Base-by-base conservation (phyloP, 2,888 invertebrate genomes). In the Agelastica alni region DNA sequence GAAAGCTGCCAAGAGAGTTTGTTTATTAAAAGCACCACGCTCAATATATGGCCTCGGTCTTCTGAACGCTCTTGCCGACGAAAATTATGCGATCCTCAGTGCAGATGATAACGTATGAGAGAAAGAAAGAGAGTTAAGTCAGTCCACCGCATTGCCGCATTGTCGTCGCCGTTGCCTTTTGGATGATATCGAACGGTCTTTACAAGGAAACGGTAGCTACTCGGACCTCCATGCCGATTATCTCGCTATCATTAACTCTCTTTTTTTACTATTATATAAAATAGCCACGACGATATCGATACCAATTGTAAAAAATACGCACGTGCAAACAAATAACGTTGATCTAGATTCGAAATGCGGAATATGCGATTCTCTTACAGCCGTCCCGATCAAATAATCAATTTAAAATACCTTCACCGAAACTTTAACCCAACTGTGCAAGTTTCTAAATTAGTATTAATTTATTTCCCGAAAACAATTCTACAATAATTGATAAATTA, bases 201-300 rank as follows among this genome's bases (percentile, higher is more conserved):
- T 62, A 62, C 59, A 62, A 62, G 62, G 62, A 62, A 62, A 59
- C 62, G 62, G 62, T 60, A 60, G 62, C 62, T 49, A 41, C 43
- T 52, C 30, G 56, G 62, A 62, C 62, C 62, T 61, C 62, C 62
- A 60, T 59, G 60, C 42, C 48, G 62, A 62, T 62, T 57, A 62
- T 62, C 62, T 62, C 54, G 46, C 56, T 58, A 59, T 62, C 61
- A 62, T 62, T 62, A 62, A 62, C 56, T 59, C 58, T 59, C 34
- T 52, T 56, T 55, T 51, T 44, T n/a, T n/a, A n/a, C n/a, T n/a
- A n/a, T n/a, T n/a, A n/a, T n/a, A 52, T 57, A 59, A 53, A 46
- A 51, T 51, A 58, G 46, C 58, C 48, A 55, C 55, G 53, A 58
- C 47, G 48, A 54, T 53, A 47, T 48, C 48, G 47, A 32, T 44